Evolutionary conservation across 2,113 vertebrate genomes (phyloP).

Genomic region (Gavialis gangeticus): DNA sequence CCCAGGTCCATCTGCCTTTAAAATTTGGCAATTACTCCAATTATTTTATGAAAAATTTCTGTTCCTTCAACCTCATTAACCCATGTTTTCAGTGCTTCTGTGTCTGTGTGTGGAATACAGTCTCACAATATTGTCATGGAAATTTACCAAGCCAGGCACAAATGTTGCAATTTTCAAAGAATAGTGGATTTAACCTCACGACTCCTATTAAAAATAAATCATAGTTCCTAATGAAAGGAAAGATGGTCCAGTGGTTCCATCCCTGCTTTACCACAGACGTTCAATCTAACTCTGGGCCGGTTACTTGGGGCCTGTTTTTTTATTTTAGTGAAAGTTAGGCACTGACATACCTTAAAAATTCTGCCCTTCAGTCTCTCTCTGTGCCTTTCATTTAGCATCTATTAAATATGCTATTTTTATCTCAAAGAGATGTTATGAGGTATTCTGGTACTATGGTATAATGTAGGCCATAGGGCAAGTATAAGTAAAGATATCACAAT

Average conservation of each 20-base stretch:
- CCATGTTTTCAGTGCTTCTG: background rate
- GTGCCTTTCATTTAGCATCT: too few species aligned
- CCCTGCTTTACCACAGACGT: background rate
- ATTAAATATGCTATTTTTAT: too few species aligned
- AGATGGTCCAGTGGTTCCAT: background rate
- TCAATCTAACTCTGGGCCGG: rapidly evolving
- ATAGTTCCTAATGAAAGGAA: background rate
- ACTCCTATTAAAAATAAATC: background rate
- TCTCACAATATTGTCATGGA: background rate
- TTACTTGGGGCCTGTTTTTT: background rate
- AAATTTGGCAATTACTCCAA: background rate
- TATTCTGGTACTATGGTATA: too few species aligned
- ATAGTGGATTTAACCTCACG: background rate
- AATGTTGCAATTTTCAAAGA: background rate
- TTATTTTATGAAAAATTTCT: background rate
- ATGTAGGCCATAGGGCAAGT: background rate
- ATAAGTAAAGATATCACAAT: background rate
- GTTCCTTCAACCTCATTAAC: background rate
- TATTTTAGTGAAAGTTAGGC: background rate
- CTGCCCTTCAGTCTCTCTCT: too few species aligned
- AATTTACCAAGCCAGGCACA: background rate
- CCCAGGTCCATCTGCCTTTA: background rate
- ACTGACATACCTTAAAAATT: too few species aligned
- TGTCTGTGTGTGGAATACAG: background rate
- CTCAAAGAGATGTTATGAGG: too few species aligned